Percentiles rank a stretch among this genome's conserved stretches.
Evolutionary conservation across 2,888 invertebrate genomes (phyloP).

Genomic region (Leptopilina syphax): DNA sequence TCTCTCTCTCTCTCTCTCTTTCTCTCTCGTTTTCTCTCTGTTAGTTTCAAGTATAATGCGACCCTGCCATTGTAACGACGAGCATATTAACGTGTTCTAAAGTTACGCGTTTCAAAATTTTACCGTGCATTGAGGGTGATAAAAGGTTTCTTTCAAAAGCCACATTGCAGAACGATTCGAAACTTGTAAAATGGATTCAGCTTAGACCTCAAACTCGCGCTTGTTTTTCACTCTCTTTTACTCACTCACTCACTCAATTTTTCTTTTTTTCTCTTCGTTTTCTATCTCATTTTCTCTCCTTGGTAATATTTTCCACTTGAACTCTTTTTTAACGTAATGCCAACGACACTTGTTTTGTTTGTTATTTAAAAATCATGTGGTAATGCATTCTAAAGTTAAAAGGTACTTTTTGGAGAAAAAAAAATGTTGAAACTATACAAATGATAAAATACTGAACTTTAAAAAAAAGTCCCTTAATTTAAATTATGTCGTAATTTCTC

Average conservation of each 20-base stretch:
- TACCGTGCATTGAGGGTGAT: slow-evolving; percentile 67
- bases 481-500: no score
- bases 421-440: no score
- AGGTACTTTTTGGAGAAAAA: no score
- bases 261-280: slow-evolving; percentile 33
- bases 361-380: neutral
- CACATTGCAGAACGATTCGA: slow-evolving; percentile 67
- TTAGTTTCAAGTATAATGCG: slow-evolving; percentile 69
- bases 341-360: neutral
- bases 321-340: slow-evolving; percentile 5
- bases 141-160: slow-evolving; percentile 71
- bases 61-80: slow-evolving; percentile 66
- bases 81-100: slow-evolving; percentile 68
- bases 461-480: no score
- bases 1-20: neutral
- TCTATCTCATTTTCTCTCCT: no score
- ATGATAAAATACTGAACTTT: no score
- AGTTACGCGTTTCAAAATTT: slow-evolving; percentile 70
- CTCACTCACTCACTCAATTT: slow-evolving; percentile 37
- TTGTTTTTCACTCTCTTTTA: no score
- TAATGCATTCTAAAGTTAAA: neutral
- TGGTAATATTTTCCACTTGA: slow-evolving; percentile 15
- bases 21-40: slow-evolving; percentile 20
- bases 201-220: slow-evolving; percentile 57
- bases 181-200: slow-evolving; percentile 71